Percentiles rank a stretch among this genome's conserved stretches.
phyloP scores from a whole-genome alignment of 2,797 vertebrate genomes.

The Menidia menidia region DNA sequence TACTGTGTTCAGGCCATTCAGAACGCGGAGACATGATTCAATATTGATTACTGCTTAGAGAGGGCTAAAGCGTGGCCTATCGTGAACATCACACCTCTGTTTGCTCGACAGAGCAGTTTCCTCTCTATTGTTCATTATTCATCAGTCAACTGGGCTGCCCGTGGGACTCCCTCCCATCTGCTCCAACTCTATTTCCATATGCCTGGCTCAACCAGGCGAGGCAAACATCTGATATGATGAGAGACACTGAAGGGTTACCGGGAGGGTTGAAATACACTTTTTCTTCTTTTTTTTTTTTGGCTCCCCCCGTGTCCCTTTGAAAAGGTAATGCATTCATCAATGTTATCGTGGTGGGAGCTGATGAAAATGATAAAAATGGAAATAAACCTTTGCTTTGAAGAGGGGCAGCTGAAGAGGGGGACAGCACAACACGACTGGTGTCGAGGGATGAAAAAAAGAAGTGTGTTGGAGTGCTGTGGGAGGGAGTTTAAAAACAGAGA shows the following conservation, averaged over 20 bases:
- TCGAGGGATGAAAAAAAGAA: conserved; percentile 28
- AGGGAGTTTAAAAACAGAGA: conserved; percentile 43
- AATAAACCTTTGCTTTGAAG: conserved; percentile 61
- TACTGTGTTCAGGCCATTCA: conserved; percentile 40
- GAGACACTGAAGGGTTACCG: conserved; percentile 31
- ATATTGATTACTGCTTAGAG: conserved; percentile 70
- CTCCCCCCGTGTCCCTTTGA: conserved; percentile 61
- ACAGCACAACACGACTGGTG: conserved; percentile 35
- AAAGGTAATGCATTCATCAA: conserved; percentile 66
- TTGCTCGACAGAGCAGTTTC: conserved; percentile 65
- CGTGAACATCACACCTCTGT: conserved; percentile 63
- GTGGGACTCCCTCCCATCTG: conserved; percentile 71
- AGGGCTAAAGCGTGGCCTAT: conserved; percentile 45
- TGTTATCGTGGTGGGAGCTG: conserved; percentile 56
- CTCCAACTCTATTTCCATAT: conserved; percentile 65
- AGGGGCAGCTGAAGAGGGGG: conserved; percentile 37
- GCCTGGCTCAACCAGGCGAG: conserved; percentile 54
- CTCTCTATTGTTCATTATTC: conserved; percentile 76
- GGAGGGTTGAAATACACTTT: conserved; percentile 31
- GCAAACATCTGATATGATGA: conserved; percentile 55
- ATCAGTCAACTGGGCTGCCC: conserved; percentile 71
- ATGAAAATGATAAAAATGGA: conserved; percentile 64
- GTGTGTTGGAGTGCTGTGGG: conserved; percentile 44
- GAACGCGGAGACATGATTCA: conserved; percentile 46
- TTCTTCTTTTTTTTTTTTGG: conserved; percentile 20